Evolutionary conservation across 2,888 invertebrate species (phyloP), one percentile per base, ranked within the genome.

Genomic region (Exocentrus adspersus): DNA sequence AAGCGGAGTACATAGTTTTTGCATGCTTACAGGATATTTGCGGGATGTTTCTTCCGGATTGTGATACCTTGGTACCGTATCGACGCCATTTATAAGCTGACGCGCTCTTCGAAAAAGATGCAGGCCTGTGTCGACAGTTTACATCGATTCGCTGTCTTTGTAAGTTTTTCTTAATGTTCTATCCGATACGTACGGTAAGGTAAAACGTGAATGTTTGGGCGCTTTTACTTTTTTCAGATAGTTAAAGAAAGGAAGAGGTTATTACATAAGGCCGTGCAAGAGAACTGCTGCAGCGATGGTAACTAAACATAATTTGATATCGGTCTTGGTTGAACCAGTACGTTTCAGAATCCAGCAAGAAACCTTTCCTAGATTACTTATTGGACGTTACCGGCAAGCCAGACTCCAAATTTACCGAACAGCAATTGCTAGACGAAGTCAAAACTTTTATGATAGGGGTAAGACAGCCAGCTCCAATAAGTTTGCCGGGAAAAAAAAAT

Each of bases 341-440:
- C n/a, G 12, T 72, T 70, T 62, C 64, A 72, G 70, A 51, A 60
- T 53, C 59, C 66, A 82, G 79, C 64, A 82, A 75, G 20, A 85
- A 85, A 74, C 84, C 85, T 0, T 83, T 85, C 79, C 45, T 86
- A 80, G 83, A 82, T 64, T 76, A 86, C 4, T 74, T 88, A 10
- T 84, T 88, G 65, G 79, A 83, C 12, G 73, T 85, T 2, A 85
- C 66, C 17, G 60, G 63, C 30, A 48, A 67, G 0, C 82, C 84
- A 5, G 85, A 85, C 5, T 82, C 78, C 0, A 85, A 85, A 10
- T 86, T 86, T 41, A 85, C 83, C 0, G 82, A 87, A 67, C 71
- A 81, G 30, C 87, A 89, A 68, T 70, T 89, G 1, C 78, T 86
- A 60, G 87, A 88, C 70, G 88, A 88, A 79, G 83, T 88, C 0